Percentiles rank a stretch among this genome's conserved stretches.
Evolutionary conservation across 2,797 vertebrate species (phyloP).

Genomic region (Ataeniobius toweri): DNA sequence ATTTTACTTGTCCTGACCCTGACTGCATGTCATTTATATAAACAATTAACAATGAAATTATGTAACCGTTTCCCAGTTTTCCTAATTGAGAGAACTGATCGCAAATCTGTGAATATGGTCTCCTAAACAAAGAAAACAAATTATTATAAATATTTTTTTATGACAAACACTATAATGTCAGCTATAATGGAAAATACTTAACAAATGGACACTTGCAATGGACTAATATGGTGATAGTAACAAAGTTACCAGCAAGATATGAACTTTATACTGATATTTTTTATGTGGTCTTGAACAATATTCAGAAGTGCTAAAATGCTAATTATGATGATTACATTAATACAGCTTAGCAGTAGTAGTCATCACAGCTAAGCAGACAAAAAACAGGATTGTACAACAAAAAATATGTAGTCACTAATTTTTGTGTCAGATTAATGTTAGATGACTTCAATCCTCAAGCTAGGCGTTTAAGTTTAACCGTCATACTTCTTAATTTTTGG

Average conservation of each 20-base stretch:
- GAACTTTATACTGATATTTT: not conserved
- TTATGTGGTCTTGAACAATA: not conserved
- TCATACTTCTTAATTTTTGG: not conserved
- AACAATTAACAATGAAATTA: too few relatives aligned
- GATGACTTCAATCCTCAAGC: not conserved
- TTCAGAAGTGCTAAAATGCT: not conserved
- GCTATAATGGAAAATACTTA: not conserved
- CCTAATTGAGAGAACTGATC: too few relatives aligned
- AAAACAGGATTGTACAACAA: not conserved
- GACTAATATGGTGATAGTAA: not conserved
- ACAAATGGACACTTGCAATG: not conserved
- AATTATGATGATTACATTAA: not conserved
- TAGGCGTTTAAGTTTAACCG: not conserved
- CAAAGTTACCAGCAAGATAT: not conserved
- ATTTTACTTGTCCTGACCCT: too few relatives aligned
- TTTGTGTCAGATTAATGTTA: not conserved
- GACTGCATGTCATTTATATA: too few relatives aligned
- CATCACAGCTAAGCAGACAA: not conserved
- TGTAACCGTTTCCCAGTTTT: too few relatives aligned
- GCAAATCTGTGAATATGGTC: not conserved
- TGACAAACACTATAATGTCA: not conserved
- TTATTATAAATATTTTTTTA: not conserved
- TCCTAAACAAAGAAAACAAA: not conserved
- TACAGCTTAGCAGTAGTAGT: not conserved
- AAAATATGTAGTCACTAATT: not conserved